phyloP scores from a whole-genome alignment of 1,140 invertebrate genomes.

The Drosophila takahashii region DNA sequence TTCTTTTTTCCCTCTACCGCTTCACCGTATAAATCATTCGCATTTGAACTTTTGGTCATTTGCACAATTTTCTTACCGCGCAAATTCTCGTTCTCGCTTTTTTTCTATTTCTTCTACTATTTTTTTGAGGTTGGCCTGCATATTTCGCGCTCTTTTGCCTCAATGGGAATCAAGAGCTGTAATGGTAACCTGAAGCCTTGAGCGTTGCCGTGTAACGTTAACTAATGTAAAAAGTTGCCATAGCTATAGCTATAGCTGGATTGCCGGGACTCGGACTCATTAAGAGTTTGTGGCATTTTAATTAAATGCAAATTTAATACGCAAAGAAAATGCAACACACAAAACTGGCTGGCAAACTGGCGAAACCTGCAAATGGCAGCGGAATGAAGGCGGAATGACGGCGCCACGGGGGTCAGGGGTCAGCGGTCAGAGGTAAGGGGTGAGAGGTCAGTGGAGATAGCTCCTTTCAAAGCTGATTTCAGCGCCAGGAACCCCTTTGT shows the following conservation, averaged over 20 bases:
- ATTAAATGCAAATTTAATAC: constrained; percentile 70
- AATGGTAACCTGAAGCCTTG: constrained; percentile 41
- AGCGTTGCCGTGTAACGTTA: constrained; percentile 55
- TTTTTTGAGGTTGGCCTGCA: constrained; percentile 33
- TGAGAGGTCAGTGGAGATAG: constrained; percentile 7
- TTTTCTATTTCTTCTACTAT: not conserved
- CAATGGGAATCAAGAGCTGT: constrained; percentile 58
- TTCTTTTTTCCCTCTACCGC: constrained; percentile 6
- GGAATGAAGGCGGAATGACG: constrained; percentile 35
- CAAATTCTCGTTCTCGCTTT: not conserved
- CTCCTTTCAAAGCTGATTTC: constrained; percentile 40
- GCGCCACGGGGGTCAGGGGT: constrained; percentile 23
- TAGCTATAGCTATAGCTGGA: constrained; percentile 2
- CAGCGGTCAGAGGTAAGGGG: not conserved
- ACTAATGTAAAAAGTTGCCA: constrained; percentile 61
- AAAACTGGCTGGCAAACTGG: constrained; percentile 20
- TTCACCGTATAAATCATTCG: constrained; percentile 57
- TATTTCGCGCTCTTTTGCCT: constrained; percentile 63
- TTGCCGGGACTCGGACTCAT: constrained; percentile 41
- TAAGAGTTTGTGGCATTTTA: constrained; percentile 68
- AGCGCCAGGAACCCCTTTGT: not conserved
- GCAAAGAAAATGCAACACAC: constrained; percentile 57
- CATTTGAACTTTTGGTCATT: constrained; percentile 66
- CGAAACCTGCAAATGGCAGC: constrained; percentile 32
- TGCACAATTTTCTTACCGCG: constrained; percentile 49